Evolutionary conservation across 92 coral and sea anemone genomes (phyloP), one percentile per base, ranked within the genome.

Genomic region (Porites cylindrica): DNA sequence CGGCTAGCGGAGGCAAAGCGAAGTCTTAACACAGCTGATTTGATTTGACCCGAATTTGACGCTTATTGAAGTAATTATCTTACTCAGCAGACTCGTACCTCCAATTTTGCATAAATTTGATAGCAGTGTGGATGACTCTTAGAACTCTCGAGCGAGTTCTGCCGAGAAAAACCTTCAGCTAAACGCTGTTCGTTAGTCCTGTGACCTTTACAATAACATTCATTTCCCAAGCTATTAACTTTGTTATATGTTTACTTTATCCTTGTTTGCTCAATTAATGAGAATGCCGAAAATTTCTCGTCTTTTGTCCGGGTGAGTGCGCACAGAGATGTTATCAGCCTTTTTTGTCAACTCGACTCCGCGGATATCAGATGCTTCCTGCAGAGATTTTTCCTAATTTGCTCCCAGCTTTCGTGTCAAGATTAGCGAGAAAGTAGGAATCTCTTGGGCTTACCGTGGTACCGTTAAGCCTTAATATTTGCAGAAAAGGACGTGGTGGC

Each of bases 231-330:
- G 50, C 77, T 56, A 56, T 69, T 70, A 54, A 70, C 64, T 14
- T 26, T 8, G 17, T 56, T 58, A 51, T 26, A 78, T 18, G 76
- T 82, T 38, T 82, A 29, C 43, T 13, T 82, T 29, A 82, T 51
- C 65, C 43, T 17, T 79, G 82, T 79, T 64, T 79, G 64, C 82
- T 63, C 38, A 29, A 58, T 54, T 7, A 24, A 68, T n/a, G 68
- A 82, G 86, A 82, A 82, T 82, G 70, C 75, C 8, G 71, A 82
- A 70, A 58, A 82, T 82, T 69, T 17, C 43, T 14, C 19, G 18
- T 29, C 47, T 70, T 66, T 67, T 80, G 84, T 43, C 23, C 69
- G 84, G 84, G n/a, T 53, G 77, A 81, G 64, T 69, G 77, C 51
- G 29, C 26, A 18, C 86, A 19, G 20, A 56, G 86, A 70, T 82